phyloP scores from a whole-genome alignment of 2,888 invertebrate genomes.

The Chelonus formosanus region DNA sequence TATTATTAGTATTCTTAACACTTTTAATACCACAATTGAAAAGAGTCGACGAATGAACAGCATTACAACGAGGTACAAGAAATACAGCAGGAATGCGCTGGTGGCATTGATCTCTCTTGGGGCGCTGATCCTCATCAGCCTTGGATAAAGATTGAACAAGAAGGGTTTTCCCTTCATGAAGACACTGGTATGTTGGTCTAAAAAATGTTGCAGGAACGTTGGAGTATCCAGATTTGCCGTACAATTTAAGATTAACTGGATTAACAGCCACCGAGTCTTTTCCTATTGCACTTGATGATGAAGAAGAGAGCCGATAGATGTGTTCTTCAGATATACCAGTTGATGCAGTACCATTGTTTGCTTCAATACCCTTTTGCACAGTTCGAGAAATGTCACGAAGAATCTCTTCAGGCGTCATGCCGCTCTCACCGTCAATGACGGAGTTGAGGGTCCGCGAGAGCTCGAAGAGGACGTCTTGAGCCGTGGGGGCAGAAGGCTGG shows the following conservation, averaged over 20 bases:
- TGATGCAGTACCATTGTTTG: conserved; percentile 27
- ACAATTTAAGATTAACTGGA: conserved; percentile 52
- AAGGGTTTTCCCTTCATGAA: conserved; percentile 41
- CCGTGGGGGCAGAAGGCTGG: conserved; percentile 38
- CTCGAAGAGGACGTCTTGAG: conserved; percentile 52
- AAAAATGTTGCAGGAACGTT: conserved; percentile 35
- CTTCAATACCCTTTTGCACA: conserved; percentile 47
- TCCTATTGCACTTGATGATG: conserved; percentile 42
- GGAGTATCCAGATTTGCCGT: conserved; percentile 42
- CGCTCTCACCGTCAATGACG: conserved; percentile 53
- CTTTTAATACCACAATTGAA: conserved; percentile 29
- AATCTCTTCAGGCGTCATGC: conserved; percentile 52
- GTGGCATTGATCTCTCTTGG: not conserved
- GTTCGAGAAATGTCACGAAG: conserved; percentile 54
- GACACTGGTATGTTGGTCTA: conserved; percentile 42
- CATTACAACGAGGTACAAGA: conserved; percentile 39
- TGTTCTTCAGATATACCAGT: conserved; percentile 39
- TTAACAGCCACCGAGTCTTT: conserved; percentile 45
- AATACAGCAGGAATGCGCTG: conserved; percentile 34
- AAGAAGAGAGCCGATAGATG: conserved; percentile 41
- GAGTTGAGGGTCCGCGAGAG: conserved; percentile 55
- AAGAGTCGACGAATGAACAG: conserved; percentile 28
- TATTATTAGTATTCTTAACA: conserved; percentile 27
- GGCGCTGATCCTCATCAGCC: conserved; percentile 10
- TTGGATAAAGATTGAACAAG: conserved; percentile 24